Conservation (phyloP, 2,113 vertebrate genomes). For the Platichthys stellatus region DNA sequence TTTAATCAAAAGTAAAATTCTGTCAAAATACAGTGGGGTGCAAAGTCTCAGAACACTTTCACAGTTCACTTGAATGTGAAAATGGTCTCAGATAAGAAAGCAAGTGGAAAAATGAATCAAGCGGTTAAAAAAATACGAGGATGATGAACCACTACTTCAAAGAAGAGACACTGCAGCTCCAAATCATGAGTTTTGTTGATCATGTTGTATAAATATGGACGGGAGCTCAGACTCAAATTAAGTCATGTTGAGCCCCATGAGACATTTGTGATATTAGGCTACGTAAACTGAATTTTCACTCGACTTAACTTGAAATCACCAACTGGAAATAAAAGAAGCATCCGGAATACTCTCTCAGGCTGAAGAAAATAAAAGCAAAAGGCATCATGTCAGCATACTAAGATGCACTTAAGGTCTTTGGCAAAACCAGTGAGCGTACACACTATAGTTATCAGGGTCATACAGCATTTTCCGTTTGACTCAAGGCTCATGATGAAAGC, state of each 20-base stretch:
- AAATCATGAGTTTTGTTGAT: slow-evolving; percentile 1
- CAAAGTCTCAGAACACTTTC: background rate
- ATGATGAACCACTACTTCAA: background rate
- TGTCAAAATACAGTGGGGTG: background rate
- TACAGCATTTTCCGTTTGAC: slow-evolving; percentile 18
- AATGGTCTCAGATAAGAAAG: slow-evolving; percentile 1
- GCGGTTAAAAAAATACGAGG: background rate
- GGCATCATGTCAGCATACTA: background rate
- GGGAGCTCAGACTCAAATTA: background rate
- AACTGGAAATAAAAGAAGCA: slow-evolving; percentile 5
- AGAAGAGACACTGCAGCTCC: background rate
- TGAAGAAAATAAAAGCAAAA: background rate
- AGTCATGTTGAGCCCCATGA: background rate
- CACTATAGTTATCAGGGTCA: slow-evolving; percentile 2
- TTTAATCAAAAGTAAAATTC: background rate
- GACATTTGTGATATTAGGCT: background rate
- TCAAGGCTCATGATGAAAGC: slow-evolving; percentile 24
- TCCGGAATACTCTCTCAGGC: slow-evolving; percentile 4
- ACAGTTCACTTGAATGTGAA: background rate
- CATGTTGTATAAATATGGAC: background rate
- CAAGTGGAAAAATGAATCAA: background rate
- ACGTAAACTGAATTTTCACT: background rate
- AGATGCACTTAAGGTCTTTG: slow-evolving; percentile 15
- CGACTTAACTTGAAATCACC: background rate
- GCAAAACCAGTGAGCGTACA: slow-evolving; percentile 22